A percentile compares a stretch with the other conserved stretches of the same genome.
phyloP scores from a whole-genome alignment of 2,113 vertebrate genomes.

The Damaliscus lunatus region DNA sequence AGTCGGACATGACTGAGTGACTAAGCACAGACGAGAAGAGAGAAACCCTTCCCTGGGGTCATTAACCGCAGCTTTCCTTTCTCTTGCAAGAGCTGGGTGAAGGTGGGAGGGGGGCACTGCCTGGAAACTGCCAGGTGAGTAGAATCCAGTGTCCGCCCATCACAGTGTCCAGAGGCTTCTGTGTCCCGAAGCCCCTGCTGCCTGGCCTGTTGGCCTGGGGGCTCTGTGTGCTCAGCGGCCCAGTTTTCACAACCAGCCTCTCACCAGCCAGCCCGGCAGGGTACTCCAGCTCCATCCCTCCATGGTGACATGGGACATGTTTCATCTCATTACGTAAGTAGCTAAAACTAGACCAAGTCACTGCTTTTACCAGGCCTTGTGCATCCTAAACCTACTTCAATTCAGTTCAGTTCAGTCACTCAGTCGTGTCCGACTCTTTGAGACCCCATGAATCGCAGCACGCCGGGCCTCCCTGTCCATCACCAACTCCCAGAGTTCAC shows the following conservation, averaged over 20 bases:
- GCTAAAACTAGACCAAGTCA: background rate
- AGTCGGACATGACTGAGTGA: background rate
- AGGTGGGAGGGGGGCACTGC: background rate
- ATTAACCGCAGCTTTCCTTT: background rate
- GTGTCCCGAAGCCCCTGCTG: background rate
- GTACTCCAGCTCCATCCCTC: background rate
- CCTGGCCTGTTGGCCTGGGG: background rate
- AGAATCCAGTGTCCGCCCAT: background rate
- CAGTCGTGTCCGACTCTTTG: too few species aligned
- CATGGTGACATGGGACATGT: background rate
- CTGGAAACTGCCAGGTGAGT: background rate
- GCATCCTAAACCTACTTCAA: background rate
- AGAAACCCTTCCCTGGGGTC: background rate
- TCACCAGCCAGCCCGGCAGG: background rate
- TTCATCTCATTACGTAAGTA: background rate
- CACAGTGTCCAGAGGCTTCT: background rate
- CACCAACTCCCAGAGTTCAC: too few species aligned
- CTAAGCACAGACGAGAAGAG: background rate
- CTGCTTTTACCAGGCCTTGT: background rate
- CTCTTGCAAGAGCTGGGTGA: background rate
- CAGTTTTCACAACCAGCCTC: background rate
- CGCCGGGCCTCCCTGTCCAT: too few species aligned
- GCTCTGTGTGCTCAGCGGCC: background rate
- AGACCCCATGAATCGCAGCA: too few species aligned
- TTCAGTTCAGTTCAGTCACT: too few species aligned